Percentiles rank a stretch among this genome's conserved stretches.
phyloP scores from a whole-genome alignment of 2,113 vertebrate species.

The Cacatua alba region DNA sequence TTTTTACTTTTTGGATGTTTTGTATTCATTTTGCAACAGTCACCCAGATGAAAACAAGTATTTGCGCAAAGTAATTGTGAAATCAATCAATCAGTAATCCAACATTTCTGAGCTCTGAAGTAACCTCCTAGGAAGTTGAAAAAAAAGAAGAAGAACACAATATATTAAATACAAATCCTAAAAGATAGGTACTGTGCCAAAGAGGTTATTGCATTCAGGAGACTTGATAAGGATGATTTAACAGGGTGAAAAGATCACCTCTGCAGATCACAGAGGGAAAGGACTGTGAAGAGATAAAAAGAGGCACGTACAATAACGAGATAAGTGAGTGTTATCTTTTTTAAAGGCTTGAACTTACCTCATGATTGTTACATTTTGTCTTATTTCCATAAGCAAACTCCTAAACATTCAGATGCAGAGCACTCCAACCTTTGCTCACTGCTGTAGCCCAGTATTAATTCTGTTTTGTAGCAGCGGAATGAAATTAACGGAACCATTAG shows the following conservation, averaged over 20 bases:
- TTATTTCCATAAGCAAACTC: constrained; percentile 1
- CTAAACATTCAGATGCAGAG: neutral
- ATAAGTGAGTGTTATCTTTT: constrained; percentile 23
- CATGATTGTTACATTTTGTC: constrained; percentile 1
- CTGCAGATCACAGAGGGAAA: constrained; percentile 17
- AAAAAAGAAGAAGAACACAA: neutral
- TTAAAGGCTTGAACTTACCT: neutral
- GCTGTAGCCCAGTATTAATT: neutral
- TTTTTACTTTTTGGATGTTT: neutral
- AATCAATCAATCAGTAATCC: constrained; percentile 40
- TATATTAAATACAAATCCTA: constrained; percentile 55
- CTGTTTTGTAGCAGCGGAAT: neutral
- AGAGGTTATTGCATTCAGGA: constrained; percentile 50
- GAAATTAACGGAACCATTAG: neutral
- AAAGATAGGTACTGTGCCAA: constrained; percentile 49
- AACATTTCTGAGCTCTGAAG: neutral
- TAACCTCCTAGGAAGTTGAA: neutral
- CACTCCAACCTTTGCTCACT: neutral
- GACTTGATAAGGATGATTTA: constrained; percentile 54
- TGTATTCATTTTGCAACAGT: neutral
- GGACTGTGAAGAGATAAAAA: neutral
- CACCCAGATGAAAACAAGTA: neutral
- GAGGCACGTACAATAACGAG: neutral
- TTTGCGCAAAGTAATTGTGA: constrained; percentile 14
- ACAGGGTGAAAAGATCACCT: constrained; percentile 54